These are phyloP conservation scores for Zonitis immaculata DNA, from an alignment of 2,888 invertebrate species.

Conservation along the genomic window DNA sequence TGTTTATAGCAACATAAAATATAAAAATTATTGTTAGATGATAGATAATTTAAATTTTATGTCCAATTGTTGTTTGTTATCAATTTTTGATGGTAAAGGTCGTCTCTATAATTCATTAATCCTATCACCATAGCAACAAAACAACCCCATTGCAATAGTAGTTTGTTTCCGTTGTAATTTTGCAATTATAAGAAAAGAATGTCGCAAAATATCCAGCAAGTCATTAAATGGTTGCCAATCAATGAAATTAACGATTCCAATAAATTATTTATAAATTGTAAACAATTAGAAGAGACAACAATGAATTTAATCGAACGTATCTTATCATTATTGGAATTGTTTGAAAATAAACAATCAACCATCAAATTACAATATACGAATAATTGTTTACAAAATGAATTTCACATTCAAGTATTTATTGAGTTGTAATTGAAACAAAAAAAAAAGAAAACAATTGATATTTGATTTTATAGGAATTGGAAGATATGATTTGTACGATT, in stretches of 20 bases:
- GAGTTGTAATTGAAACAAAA: not conserved
- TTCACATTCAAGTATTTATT: slow-evolving; percentile 18
- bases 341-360: slow-evolving; percentile 22
- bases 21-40: too few relatives aligned
- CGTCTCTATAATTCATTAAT: too few relatives aligned
- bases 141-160: not conserved
- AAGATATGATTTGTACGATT: slow-evolving; percentile 55
- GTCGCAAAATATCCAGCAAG: slow-evolving; percentile 45
- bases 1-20: too few relatives aligned
- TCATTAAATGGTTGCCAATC: slow-evolving; percentile 53
- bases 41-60: too few relatives aligned
- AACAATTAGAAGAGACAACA: slow-evolving; percentile 52
- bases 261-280: slow-evolving; percentile 52
- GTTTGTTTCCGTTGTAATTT: not conserved
- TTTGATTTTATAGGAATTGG: slow-evolving; percentile 52
- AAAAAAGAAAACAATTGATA: too few relatives aligned
- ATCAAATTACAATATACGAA: slow-evolving; percentile 24
- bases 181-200: too few relatives aligned
- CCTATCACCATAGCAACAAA: not conserved
- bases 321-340: slow-evolving; percentile 49
- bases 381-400: slow-evolving; percentile 23
- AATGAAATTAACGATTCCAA: slow-evolving; percentile 53
- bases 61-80: too few relatives aligned
- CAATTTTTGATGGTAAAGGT: too few relatives aligned
- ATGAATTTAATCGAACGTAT: slow-evolving; percentile 38